Evolutionary conservation across 2,888 invertebrate species (phyloP), one percentile per base, ranked within the genome.

Genomic region (Cryptocheilus praepositus): DNA sequence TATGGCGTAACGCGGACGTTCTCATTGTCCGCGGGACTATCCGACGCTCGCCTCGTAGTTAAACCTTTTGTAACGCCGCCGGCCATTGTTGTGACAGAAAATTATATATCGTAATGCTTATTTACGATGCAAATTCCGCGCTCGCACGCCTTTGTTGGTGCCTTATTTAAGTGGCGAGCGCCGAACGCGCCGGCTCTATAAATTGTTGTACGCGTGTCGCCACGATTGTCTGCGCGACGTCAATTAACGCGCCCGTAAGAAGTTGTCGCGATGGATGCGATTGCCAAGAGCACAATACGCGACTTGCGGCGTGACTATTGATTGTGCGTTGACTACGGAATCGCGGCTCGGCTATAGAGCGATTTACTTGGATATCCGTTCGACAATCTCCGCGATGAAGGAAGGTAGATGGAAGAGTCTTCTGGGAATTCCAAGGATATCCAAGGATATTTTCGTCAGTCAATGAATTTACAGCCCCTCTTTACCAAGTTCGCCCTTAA

Each of bases 401-500:
- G 21, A 53, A n/a, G 25, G 53, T 19, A 13, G 25, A 21, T 22
- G 53, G 67, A 73, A 71, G 79, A 76, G 64, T 66, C 65, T 73
- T 64, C 71, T 62, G 71, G 71, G 83, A 85, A 85, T 85, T 82
- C 79, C 83, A 71, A 75, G 81, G 83, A 81, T n/a, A n/a, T n/a
- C n/a, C n/a, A n/a, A n/a, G n/a, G n/a, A 70, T 83, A 85, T 87
- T 86, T 88, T 86, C 85, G 84, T 82, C 85, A 83, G 86, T 87
- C 87, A 88, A 88, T 88, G 88, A 88, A 88, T 88, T 88, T 88
- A 87, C 87, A 86, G 81, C 85, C 85, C 84, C 82, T 83, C 83
- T 82, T 83, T 79, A 80, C 78, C 75, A 73, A 77, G 81, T 70
- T 79, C 79, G 76, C 81, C 82, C 81, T 81, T 79, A 76, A 79